Evolutionary conservation across 2,113 vertebrate genomes (phyloP).

Genomic region (Leucoraja erinaceus): DNA sequence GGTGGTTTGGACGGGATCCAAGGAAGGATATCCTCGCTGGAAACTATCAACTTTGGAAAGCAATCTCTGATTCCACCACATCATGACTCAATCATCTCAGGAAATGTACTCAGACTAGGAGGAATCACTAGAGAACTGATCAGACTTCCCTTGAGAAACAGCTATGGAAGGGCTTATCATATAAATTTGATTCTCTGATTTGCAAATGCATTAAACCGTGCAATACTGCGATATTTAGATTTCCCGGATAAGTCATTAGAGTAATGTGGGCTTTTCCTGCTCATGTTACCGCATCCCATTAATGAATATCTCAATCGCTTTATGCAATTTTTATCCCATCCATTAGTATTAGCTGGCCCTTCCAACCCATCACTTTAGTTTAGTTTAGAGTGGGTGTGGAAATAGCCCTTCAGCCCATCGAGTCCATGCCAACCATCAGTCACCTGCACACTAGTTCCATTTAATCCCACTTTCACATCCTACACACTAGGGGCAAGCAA

Average conservation of each 20-base stretch:
- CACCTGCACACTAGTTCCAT: too few species aligned
- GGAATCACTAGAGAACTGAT: slow-evolving; percentile 11
- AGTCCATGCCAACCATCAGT: too few species aligned
- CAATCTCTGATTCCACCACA: neutral
- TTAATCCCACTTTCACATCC: too few species aligned
- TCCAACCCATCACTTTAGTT: neutral
- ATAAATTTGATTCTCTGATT: neutral
- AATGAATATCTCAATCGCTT: neutral
- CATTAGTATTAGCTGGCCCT: neutral
- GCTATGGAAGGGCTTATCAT: neutral
- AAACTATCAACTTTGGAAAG: neutral
- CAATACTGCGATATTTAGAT: neutral
- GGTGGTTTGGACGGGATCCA: neutral
- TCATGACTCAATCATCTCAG: neutral
- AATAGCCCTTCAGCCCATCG: too few species aligned
- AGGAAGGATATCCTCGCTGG: neutral
- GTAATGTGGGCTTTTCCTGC: neutral
- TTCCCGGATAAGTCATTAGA: neutral
- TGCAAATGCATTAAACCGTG: neutral
- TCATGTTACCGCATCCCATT: neutral
- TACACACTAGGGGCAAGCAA: too few species aligned
- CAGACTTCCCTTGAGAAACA: neutral
- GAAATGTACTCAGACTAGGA: neutral
- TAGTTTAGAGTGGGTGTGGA: too few species aligned
- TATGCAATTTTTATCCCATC: neutral